Evolutionary conservation across 2,888 invertebrate genomes (phyloP), one percentile per base, ranked within the genome.

Genomic region (Melinaea menophilus): DNA sequence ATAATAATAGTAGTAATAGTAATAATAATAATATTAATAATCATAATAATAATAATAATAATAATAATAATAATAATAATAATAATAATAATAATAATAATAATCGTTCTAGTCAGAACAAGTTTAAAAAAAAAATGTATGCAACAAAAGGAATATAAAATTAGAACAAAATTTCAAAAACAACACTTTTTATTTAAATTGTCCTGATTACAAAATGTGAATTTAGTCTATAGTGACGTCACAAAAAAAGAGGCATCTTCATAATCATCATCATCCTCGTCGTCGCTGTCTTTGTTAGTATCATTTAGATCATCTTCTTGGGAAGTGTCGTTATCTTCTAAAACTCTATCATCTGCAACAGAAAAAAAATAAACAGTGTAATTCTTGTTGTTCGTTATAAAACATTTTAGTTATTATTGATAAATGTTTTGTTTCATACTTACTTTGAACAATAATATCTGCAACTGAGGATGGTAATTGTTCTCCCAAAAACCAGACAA

Each of bases 381-480:
- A 57, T 57, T 57, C 45, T 45, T 57, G 4, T 57, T 45, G 56
- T 57, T 57, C 41, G 41, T 57, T 57, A 45, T n/a, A 45, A 45
- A n/a, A 57, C 13, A 57, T 57, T 57, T 45, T 57, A 57, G 56
- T 57, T 13, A 13, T 57, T 57, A 57, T 57, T 57, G 13, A 45
- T 57, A 45, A 57, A 45, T 57, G 22, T 57, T 57, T n/a, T 5
- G 45, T 34, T 48, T 51, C 12, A 48, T n/a, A 37, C 56, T 63
- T 61, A 65, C 61, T 55, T 65, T 65, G 46, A 61, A 65, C 12
- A 65, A 65, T 68, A 63, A 66, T 66, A 58, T 66, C 61, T 33
- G 66, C 65, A 68, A 66, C 62, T 55, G 51, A 66, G 4, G 62
- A 64, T 62, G 69, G 66, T 56, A 65, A 67, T 65, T 68, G 62